Evolutionary conservation across 2,113 vertebrate genomes (phyloP).

Genomic region (Trachemys scripta): DNA sequence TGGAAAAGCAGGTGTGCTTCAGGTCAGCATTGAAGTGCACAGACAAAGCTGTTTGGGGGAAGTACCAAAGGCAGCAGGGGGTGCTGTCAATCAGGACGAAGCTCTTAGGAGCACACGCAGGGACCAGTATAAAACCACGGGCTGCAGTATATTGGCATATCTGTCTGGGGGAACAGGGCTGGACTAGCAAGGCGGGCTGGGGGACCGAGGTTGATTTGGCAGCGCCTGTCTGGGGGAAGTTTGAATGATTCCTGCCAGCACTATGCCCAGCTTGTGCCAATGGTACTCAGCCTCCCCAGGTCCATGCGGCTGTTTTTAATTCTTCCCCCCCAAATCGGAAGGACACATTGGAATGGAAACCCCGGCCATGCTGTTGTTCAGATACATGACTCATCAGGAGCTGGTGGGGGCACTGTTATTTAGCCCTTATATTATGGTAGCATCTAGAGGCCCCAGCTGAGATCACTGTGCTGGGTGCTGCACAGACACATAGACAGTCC

Average conservation of each 20-base stretch:
- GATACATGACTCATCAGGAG: not conserved
- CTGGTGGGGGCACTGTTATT: not conserved
- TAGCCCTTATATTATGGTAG: not conserved
- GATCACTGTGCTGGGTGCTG: not conserved
- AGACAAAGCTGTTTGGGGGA: not conserved
- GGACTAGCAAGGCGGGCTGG: too few species aligned
- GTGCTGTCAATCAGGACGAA: slow-evolving; percentile 6
- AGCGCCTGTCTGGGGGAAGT: not conserved
- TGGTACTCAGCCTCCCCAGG: not conserved
- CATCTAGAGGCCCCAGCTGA: not conserved
- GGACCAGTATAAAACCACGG: not conserved
- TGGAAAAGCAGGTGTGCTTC: not conserved
- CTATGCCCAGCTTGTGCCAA: fast-evolving
- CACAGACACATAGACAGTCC: not conserved
- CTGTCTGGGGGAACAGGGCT: not conserved
- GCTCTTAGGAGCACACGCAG: not conserved
- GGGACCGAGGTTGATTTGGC: not conserved
- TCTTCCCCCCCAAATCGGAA: not conserved
- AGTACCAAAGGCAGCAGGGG: not conserved
- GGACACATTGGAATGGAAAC: not conserved
- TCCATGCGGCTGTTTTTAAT: not conserved
- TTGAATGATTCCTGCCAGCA: not conserved
- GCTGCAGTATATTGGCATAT: not conserved
- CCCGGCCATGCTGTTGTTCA: not conserved
- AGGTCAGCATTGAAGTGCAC: not conserved